A percentile compares a stretch with the other conserved stretches of the same genome.
Conservation (phyloP, 2,888 invertebrate species). For the Caenorhabditis drosophilae region DNA sequence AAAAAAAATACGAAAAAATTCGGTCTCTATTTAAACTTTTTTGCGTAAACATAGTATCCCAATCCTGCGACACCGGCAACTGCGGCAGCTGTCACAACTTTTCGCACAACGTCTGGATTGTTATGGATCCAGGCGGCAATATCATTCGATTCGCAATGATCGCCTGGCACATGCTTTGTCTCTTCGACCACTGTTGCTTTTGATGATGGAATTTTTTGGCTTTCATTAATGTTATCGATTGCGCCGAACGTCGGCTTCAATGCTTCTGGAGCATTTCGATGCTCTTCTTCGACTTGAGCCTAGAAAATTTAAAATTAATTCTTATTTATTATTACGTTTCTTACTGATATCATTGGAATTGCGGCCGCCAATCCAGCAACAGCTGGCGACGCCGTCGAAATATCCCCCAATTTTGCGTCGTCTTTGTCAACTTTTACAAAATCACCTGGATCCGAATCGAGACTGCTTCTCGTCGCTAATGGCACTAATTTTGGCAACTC, state of each 20-base stretch:
- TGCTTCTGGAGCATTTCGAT: constrained; percentile 12
- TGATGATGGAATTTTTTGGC: constrained; percentile 23
- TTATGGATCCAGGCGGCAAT: constrained; percentile 35
- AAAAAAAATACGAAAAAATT: no score
- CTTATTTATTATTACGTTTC: background rate
- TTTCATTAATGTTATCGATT: constrained; percentile 6
- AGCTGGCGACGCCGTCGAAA: constrained; percentile 19
- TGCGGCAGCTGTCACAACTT: constrained; percentile 34
- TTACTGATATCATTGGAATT: constrained; percentile 30
- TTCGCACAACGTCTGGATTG: constrained; percentile 34
- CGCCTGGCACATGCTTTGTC: constrained; percentile 32
- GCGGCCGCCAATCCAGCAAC: constrained; percentile 36
- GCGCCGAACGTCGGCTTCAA: constrained; percentile 15
- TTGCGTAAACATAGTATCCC: constrained; percentile 41
- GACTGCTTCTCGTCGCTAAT: constrained; percentile 26
- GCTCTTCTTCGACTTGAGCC: constrained; percentile 35
- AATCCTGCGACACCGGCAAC: constrained; percentile 41
- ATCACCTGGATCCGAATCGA: constrained; percentile 40
- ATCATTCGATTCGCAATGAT: constrained; percentile 24
- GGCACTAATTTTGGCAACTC: constrained; percentile 29
- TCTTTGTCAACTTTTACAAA: constrained; percentile 36
- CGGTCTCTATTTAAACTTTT: constrained; percentile 15
- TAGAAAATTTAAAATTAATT: constrained; percentile 9
- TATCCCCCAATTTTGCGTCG: constrained; percentile 20
- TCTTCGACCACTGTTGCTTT: constrained; percentile 36